Evolutionary conservation across 2,888 invertebrate genomes (phyloP), one percentile per base, ranked within the genome.

Genomic region (Papilio demoleus): DNA sequence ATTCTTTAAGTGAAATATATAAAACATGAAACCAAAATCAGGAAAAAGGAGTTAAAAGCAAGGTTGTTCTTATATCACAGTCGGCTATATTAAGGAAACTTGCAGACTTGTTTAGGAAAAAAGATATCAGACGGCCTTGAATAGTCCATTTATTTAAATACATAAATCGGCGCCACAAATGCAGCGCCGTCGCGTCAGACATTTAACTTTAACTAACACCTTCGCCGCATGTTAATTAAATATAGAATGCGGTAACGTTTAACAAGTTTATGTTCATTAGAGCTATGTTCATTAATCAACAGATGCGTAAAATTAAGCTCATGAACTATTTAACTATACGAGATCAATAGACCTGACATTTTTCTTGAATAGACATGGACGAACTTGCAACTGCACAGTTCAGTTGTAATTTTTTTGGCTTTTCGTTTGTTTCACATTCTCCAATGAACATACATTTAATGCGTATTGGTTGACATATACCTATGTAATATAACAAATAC

Each of bases 91-190:
- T 31, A 60, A 65, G 58, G 38, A 60, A 58, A 64, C 64, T 11
- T 27, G 22, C 40, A 60, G 40, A 65, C 47, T 60, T 53, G 59
- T 60, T 60, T 65, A 65, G 64, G 60, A 60, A 65, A 69, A 65
- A 65, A 65, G 50, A 65, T 34, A 58, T 68, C 50, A 65, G 53
- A 65, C 68, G 60, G 22, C 68, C 68, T 69, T 65, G 65, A 61
- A 65, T 53, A 53, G 64, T 65, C 60, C 38, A 65, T 45, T n/a
- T n/a, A n/a, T n/a, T 53, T 61, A 56, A 19, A 68, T 2, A 64
- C 17, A 59, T 36, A 59, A 64, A 68, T 59, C 50, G 68, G 64
- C 59, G 59, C 64, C 59, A 31, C 64, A 47, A 47, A 22, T 64
- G 63, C 59, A 40, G 47, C 34, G 36, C 50, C 34, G 34, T 19